Evolutionary conservation across 2,888 invertebrate species (phyloP), one percentile per base, ranked within the genome.

Genomic region (Noctua fimbriata): DNA sequence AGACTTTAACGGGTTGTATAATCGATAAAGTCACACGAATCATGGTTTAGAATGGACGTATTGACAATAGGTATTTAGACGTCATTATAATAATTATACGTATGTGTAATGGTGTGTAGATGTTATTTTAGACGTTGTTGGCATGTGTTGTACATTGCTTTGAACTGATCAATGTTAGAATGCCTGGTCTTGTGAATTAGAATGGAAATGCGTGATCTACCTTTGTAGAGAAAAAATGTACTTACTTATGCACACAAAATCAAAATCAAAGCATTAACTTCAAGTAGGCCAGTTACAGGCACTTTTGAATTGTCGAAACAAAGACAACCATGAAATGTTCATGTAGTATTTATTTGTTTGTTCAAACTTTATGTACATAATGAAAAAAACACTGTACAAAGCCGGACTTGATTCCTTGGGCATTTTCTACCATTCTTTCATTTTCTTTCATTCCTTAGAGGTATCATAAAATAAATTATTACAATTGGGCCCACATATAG

Each of bases 51-150:
- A 81, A 85, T 70, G 14, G 32, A 47, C 28, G 28, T 36, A 36
- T 63, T 76, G 73, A 85, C 76, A 79, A 77, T 82, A 74, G 74
- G 10, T 85, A 76, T 82, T 85, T 85, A 84, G 52, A 16, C 32
- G 18, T 76, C 55, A 81, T 76, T 78, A 75, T 32, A 47, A 14
- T 69, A 36, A 36, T 36, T 36, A 16, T 55, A 28, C 28, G 49
- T 44, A 16, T n/a, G 73, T n/a, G 21, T 52, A 16, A 36, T 52
- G 32, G 49, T 52, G 32, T n/a, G 4, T 58, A 24, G 18, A 16
- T n/a, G 32, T 32, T 63, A 63, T 49, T 71, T 58, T 67, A 44
- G 24, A 47, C 14, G 16, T 55, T 6, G 16, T 55, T 63, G 36
- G 28, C 1, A 5, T 76, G 76, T 76, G 36, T 24, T 67, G 32